Base-by-base conservation (phyloP, 2,797 vertebrate genomes). In the Hydrophis major region DNA sequence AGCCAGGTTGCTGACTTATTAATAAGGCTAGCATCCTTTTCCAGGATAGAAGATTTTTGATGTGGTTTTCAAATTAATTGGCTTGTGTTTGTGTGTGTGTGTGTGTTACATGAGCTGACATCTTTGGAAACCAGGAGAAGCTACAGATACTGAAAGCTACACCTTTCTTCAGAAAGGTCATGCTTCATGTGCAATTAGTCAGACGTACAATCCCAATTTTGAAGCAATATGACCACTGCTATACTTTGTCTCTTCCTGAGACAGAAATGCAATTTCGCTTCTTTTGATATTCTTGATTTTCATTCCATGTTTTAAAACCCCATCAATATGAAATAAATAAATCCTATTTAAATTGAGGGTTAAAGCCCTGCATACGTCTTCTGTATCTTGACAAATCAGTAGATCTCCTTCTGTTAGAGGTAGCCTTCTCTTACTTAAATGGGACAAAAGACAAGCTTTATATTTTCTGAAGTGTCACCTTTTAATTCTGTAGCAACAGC, bases 11-110 rank as follows among this genome's bases (percentile, higher is more conserved):
- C 11, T 92, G 59, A 91, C 92, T 42, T 94, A 0, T 88, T 87
- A 94, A 28, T 16, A 0, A 56, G 90, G 2, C 87, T 4, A 0
- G 7, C 91, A 53, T 92, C 88, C 42, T 91, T 59, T 20, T 92
- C 25, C 10, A 93, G 95, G 91, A 89, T 69, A 93, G 89, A 95
- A 87, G 47, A 47, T 89, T 97, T 95, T 78, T 95, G 56, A 50
- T 83, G 56, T 92, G 50, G 50, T n/a, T 94, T 60, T 7, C 0
- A 42, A 89, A 87, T 92, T 95, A 91, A 92, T 89, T 93, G 11
- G 74, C 90, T 50, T 93, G 6, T 28, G 1, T 89, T 2, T 66
- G 3, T 66, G 3, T 61, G 1, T 22, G 6, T 74, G 10, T n/a
- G 27, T 63, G 61, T 28, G 27, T 78, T 59, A 32, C 0, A 14